phyloP scores from a whole-genome alignment of 1,140 invertebrate species.

The Drosophila funebris region DNA sequence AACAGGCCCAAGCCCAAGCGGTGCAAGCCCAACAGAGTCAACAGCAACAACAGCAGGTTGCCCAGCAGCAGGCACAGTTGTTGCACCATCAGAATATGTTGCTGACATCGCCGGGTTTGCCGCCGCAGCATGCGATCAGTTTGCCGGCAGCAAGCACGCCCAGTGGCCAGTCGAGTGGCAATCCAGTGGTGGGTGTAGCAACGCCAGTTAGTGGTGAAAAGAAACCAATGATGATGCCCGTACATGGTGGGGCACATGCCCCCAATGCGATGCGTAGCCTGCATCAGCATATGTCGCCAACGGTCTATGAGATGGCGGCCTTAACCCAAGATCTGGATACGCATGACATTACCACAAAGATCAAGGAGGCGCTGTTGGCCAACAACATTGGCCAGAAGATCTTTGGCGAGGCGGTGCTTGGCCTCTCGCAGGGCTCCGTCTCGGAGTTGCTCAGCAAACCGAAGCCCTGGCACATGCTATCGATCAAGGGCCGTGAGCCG shows the following conservation, averaged over 20 bases:
- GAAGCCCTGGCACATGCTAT: conserved; percentile 99
- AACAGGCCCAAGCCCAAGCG: conserved; percentile 85
- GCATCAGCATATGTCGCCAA: conserved; percentile 92
- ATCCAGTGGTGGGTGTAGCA: conserved; percentile 68
- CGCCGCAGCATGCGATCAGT: conserved; percentile 87
- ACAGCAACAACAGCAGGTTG: conserved; percentile 87
- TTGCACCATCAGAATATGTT: conserved; percentile 86
- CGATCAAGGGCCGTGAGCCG: conserved; percentile 98
- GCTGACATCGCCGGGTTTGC: conserved; percentile 87
- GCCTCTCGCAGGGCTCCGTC: conserved; percentile 97
- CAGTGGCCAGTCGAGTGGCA: conserved; percentile 68
- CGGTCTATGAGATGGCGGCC: conserved; percentile 98
- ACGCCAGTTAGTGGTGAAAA: conserved; percentile 83
- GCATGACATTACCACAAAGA: conserved; percentile 97
- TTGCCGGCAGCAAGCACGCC: conserved; percentile 72
- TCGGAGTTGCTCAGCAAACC: conserved; percentile 98
- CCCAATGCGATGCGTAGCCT: conserved; percentile 87
- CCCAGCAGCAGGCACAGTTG: conserved; percentile 86
- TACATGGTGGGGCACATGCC: conserved; percentile 83
- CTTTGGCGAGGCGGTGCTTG: conserved; percentile 98
- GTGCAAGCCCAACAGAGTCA: conserved; percentile 85
- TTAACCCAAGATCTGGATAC: conserved; percentile 98
- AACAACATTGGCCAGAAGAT: conserved; percentile 99
- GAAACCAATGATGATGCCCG: conserved; percentile 84
- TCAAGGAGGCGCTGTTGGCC: conserved; percentile 97